Evolutionary conservation across 2,888 invertebrate species (phyloP), one percentile per base, ranked within the genome.

Genomic region (Lymantria monacha): DNA sequence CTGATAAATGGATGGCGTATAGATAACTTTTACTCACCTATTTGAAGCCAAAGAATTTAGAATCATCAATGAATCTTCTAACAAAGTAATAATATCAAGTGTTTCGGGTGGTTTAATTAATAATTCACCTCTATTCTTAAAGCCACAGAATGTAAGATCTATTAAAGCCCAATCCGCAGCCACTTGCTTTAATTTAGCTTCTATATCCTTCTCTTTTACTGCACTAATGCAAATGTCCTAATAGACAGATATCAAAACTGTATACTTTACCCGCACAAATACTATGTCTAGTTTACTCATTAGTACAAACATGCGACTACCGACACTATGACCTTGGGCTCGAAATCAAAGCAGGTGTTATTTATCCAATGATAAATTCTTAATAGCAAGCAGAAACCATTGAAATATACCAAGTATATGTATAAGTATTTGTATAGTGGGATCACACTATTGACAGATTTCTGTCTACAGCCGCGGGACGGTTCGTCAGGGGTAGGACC

Each of bases 151-250:
- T 38, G 94, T 91, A 8, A 97, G 81, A 58, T 95, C 94, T 0
- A 96, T 93, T 3, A 93, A 75, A 0, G 95, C 93, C 97, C 97
- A 97, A 77, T 97, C 97, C 2, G 94, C 87, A 37, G 95, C 94
- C 0, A 96, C 93, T 85, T 96, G 95, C 65, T 95, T 96, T 54
- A 97, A 79, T 87, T 97, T 97, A 0, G 95, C 96, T 87, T 97
- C 97, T 56, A 97, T 97, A 66, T 98, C 97, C 67, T 95, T 95
- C 80, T 98, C 98, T 85, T 97, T 97, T 0, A 95, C 94, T 0
- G 97, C 97, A 70, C 97, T 95, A 36, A 97, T 95, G 71, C 97
- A 97, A 64, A 97, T 96, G 76, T 97, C 97, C 94, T 95, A 57
- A 41, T 22, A 22, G 12, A 44, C 5, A 22, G 22, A 22, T 3